Conservation (phyloP, 2,888 invertebrate species). For the Lingula anatina region DNA sequence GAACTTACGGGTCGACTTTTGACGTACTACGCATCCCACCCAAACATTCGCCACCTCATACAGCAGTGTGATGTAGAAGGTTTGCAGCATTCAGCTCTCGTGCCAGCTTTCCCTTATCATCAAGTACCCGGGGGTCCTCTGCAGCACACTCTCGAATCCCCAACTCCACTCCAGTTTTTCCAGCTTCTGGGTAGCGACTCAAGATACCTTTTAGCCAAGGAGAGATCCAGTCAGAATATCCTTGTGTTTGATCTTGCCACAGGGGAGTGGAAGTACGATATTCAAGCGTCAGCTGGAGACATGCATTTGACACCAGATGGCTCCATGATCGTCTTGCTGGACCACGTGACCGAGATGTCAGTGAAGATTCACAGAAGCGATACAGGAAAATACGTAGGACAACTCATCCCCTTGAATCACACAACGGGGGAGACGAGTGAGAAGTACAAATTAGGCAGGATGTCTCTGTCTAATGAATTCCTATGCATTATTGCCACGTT, state of each 20-base stretch:
- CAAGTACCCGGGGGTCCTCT: constrained; percentile 44
- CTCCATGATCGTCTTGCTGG: constrained; percentile 34
- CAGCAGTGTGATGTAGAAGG: constrained; percentile 42
- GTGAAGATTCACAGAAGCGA: constrained; percentile 41
- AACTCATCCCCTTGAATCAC: constrained; percentile 46
- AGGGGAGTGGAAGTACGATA: constrained; percentile 27
- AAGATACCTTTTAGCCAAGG: constrained; percentile 31
- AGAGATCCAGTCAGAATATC: constrained; percentile 26
- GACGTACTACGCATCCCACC: constrained; percentile 38
- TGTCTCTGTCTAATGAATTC: constrained; percentile 31
- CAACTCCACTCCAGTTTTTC: constrained; percentile 21
- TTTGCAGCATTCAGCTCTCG: constrained; percentile 34
- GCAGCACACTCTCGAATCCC: constrained; percentile 28
- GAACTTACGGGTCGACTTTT: constrained; percentile 46
- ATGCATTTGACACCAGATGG: constrained; percentile 38
- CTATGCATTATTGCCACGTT: constrained; percentile 39
- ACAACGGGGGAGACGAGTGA: constrained; percentile 34
- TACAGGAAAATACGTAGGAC: constrained; percentile 41
- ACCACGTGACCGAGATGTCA: constrained; percentile 40
- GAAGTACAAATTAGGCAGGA: constrained; percentile 30
- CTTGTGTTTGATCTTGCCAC: constrained; percentile 33
- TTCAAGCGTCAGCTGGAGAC: constrained; percentile 41
- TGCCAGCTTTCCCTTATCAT: constrained; percentile 45
- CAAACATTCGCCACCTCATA: constrained; percentile 39
- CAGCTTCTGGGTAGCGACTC: constrained; percentile 24